Conservation (phyloP, 2,113 vertebrate species). For the Pelecanoides urinatrix region DNA sequence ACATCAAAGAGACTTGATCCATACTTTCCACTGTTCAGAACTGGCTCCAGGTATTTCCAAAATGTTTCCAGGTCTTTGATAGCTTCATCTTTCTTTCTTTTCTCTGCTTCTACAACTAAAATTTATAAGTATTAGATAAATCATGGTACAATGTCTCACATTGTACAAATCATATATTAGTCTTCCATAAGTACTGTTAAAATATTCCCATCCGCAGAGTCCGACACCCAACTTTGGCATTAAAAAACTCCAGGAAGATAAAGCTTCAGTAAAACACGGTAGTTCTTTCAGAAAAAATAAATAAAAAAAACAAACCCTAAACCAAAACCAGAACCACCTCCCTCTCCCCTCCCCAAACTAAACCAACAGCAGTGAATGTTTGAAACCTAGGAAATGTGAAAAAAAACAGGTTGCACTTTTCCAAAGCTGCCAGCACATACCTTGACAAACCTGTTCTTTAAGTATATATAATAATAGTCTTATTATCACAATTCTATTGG, state of each 20-base stretch:
- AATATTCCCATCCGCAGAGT: background rate
- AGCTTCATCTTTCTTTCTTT: conserved; percentile 40
- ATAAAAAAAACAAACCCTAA: too few relatives aligned
- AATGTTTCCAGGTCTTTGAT: conserved; percentile 76
- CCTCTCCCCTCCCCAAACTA: background rate
- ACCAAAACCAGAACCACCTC: background rate
- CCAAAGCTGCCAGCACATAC: background rate
- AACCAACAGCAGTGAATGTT: background rate
- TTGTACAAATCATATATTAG: background rate
- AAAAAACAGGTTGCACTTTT: background rate
- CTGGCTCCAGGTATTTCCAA: conserved; percentile 84
- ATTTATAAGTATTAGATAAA: background rate
- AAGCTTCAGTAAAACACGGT: background rate
- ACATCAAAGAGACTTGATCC: conserved; percentile 82
- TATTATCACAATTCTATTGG: background rate
- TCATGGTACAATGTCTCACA: background rate
- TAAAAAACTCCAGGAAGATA: background rate
- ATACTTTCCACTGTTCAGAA: conserved; percentile 76
- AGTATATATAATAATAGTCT: background rate
- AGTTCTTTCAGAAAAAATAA: background rate
- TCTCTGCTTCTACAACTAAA: conserved; percentile 66
- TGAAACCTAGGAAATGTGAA: background rate
- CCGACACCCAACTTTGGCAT: background rate
- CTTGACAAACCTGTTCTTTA: background rate
- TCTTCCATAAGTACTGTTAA: background rate